A percentile compares a stretch with the other conserved stretches of the same genome.
phyloP scores from a whole-genome alignment of 2,888 invertebrate species.

The Aporophyla nigra region DNA sequence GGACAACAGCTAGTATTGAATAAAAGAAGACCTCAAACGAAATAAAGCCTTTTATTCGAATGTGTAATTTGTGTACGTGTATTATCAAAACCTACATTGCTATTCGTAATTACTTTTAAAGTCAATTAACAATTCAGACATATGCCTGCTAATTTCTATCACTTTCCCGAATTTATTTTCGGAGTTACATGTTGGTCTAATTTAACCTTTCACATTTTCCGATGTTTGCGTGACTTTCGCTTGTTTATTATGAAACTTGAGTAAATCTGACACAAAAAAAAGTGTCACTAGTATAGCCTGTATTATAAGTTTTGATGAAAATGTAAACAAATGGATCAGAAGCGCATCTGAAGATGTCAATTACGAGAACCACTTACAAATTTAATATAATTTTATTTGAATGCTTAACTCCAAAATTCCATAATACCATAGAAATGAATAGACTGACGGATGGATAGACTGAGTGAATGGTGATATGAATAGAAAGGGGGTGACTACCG shows the following conservation, averaged over 20 bases:
- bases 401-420: neutral
- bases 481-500: too few relatives aligned
- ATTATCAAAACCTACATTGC: neutral
- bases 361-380: neutral
- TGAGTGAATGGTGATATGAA: too few relatives aligned
- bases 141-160: neutral
- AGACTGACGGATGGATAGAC: too few relatives aligned
- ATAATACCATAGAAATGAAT: too few relatives aligned
- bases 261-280: neutral
- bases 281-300: neutral
- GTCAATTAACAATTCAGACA: constrained; percentile 13
- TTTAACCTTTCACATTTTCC: constrained; percentile 13
- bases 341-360: neutral
- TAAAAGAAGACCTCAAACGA: neutral
- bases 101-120: constrained; percentile 12
- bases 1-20: neutral
- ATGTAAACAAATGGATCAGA: neutral
- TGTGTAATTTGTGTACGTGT: neutral
- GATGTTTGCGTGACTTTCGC: constrained; percentile 1
- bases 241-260: neutral
- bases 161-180: neutral
- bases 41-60: constrained; percentile 4
- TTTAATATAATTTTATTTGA: neutral
- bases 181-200: neutral
- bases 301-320: neutral